Percentiles rank a stretch among this genome's conserved stretches.
Evolutionary conservation across 2,113 vertebrate genomes (phyloP).

Genomic region (Gavialis gangeticus): DNA sequence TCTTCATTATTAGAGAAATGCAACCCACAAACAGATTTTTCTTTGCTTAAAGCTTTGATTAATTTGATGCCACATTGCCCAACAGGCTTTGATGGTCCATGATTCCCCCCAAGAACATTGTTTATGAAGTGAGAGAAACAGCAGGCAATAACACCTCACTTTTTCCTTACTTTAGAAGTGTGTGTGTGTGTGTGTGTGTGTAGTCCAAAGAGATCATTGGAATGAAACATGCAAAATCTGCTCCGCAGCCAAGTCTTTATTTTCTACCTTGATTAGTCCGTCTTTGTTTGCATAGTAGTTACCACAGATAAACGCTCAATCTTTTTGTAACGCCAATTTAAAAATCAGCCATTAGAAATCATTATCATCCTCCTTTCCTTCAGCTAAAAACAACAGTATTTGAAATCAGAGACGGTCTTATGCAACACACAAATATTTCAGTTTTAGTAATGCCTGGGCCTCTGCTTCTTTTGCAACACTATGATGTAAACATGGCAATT

Average conservation of each 20-base stretch:
- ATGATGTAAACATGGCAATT: no score
- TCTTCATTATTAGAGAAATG: constrained; percentile 44
- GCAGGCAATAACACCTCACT: background rate
- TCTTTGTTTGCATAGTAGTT: background rate
- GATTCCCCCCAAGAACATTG: background rate
- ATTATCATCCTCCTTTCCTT: constrained; percentile 51
- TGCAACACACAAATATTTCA: constrained; percentile 56
- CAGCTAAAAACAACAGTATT: constrained; percentile 52
- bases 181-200: background rate
- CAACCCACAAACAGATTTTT: constrained; percentile 53
- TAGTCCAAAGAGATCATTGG: background rate
- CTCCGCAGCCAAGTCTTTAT: background rate
- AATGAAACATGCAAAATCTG: background rate
- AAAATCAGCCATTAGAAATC: constrained; percentile 17
- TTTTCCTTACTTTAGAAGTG: background rate
- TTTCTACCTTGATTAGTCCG: constrained; percentile 3
- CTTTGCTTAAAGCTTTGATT: constrained; percentile 22
- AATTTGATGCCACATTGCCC: constrained; percentile 35
- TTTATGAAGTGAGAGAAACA: constrained; percentile 11
- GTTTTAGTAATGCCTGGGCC: constrained; percentile 51
- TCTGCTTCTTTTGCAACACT: constrained; percentile 31
- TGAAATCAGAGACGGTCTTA: constrained; percentile 69
- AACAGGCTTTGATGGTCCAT: background rate
- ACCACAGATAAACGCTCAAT: background rate
- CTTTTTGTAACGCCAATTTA: background rate